phyloP scores from a whole-genome alignment of 1,140 invertebrate species.

The Acyrthosiphon pisum region DNA sequence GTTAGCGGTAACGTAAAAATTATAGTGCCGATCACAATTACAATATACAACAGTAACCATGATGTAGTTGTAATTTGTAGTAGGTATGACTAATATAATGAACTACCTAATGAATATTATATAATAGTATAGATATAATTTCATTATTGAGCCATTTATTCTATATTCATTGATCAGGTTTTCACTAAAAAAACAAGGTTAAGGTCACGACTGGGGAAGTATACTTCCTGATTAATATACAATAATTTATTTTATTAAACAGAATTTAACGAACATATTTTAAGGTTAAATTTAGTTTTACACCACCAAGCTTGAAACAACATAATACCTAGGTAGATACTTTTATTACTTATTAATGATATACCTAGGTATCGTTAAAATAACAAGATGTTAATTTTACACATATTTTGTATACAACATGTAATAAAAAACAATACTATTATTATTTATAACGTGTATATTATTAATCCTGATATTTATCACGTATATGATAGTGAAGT shows the following conservation, averaged over 20 bases:
- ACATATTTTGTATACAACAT: neutral
- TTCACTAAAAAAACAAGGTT: conserved; percentile 19
- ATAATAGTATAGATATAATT: neutral
- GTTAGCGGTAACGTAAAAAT: neutral
- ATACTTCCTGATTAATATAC: neutral
- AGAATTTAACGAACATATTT: neutral
- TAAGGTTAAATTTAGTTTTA: neutral
- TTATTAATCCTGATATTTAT: neutral
- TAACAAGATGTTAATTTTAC: neutral
- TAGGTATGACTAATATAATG: neutral
- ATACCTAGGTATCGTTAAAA: too few relatives aligned
- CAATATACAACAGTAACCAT: neutral
- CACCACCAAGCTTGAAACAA: neutral
- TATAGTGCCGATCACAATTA: neutral
- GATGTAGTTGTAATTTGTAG: neutral
- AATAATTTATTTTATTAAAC: neutral
- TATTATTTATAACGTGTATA: neutral
- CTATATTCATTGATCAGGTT: neutral
- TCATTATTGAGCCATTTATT: conserved; percentile 4
- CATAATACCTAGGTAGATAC: neutral
- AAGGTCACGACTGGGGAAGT: neutral
- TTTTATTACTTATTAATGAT: neutral
- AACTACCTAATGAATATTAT: neutral
- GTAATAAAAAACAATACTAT: neutral
- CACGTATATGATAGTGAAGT: neutral